A percentile compares a stretch with the other conserved stretches of the same genome.
phyloP scores from a whole-genome alignment of 2,888 invertebrate genomes.

The Microctonus hyperodae region DNA sequence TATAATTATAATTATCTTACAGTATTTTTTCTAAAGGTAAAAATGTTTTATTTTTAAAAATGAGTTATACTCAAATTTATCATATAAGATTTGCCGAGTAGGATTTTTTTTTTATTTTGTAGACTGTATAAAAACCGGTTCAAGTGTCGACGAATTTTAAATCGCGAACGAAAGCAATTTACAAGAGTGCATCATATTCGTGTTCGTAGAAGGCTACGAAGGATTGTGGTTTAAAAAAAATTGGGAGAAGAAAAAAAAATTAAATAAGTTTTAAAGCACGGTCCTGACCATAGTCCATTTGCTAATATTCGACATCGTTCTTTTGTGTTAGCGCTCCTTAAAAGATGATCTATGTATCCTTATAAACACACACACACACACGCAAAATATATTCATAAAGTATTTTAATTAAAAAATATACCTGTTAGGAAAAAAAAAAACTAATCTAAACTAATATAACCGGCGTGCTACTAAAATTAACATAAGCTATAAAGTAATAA shows the following conservation, averaged over 20 bases:
- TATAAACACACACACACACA: no score
- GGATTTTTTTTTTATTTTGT: background rate
- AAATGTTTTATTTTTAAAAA: no score
- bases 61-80: background rate
- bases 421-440: conserved; percentile 46
- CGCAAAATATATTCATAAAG: conserved; percentile 25
- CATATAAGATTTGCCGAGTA: background rate
- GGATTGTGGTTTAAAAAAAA: background rate
- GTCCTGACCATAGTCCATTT: conserved; percentile 17
- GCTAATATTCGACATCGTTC: background rate
- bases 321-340: background rate
- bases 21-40: background rate
- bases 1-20: background rate
- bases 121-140: background rate
- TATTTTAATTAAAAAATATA: conserved; percentile 51
- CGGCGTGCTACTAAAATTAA: no score
- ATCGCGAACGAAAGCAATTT: conserved; percentile 45
- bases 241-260: background rate
- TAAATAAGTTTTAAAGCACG: no score
- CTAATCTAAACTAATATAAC: conserved; percentile 45
- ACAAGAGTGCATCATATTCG: conserved; percentile 44
- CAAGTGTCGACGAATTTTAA: background rate
- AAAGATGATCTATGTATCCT: no score
- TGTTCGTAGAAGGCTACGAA: conserved; percentile 5
- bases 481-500: no score